Evolutionary conservation across 2,888 invertebrate genomes (phyloP).

Genomic region (Tenthredo notha): DNA sequence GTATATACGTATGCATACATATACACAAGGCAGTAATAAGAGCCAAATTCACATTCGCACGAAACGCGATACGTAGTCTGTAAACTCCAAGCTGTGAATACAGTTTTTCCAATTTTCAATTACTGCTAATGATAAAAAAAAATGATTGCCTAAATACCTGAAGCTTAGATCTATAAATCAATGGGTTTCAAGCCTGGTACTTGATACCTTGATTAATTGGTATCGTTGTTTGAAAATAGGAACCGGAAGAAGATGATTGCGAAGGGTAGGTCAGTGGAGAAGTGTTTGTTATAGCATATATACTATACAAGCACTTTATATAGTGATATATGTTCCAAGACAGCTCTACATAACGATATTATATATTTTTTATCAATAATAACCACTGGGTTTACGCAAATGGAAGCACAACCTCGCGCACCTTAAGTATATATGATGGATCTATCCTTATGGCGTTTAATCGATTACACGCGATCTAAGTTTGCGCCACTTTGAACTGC

Average conservation of each 20-base stretch:
- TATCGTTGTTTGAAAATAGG: neutral
- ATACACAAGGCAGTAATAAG: neutral
- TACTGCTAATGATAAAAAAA: constrained; percentile 10
- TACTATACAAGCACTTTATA: neutral
- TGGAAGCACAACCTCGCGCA: neutral
- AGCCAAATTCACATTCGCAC: neutral
- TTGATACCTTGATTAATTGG: neutral
- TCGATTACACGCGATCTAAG: neutral
- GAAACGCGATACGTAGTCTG: neutral
- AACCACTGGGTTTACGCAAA: neutral
- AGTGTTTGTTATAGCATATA: neutral
- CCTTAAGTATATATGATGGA: neutral
- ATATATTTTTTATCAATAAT: neutral
- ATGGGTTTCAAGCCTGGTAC: neutral
- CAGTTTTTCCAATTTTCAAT: neutral
- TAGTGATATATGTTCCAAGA: neutral
- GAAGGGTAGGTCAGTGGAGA: constrained; percentile 13
- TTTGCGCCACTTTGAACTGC: neutral
- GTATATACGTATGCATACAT: neutral
- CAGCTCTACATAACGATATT: neutral
- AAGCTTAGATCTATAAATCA: neutral
- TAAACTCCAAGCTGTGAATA: neutral
- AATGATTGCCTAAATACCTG: neutral
- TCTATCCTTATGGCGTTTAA: constrained; percentile 1
- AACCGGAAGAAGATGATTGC: neutral